Conservation (phyloP, 2,113 vertebrate species). For the Lathamus discolor region DNA sequence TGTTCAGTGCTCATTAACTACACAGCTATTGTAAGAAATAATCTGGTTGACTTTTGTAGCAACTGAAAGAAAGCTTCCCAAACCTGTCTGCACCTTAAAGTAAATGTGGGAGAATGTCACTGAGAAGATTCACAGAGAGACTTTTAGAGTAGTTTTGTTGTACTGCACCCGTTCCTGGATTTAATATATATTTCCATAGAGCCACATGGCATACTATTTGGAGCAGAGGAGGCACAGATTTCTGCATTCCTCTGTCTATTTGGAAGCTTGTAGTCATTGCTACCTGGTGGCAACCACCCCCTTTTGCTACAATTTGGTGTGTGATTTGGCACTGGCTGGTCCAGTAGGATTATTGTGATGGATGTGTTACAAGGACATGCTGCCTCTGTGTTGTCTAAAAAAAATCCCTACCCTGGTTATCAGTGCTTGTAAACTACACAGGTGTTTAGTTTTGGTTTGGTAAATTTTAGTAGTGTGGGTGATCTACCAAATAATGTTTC, state of each 20-base stretch:
- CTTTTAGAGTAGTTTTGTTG: neutral
- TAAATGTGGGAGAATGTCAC: neutral
- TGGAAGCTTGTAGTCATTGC: neutral
- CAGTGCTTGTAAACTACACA: neutral
- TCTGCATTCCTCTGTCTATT: rapidly evolving
- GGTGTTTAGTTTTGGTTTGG: neutral
- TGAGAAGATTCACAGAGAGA: neutral
- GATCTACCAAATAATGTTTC: neutral
- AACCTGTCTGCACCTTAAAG: neutral
- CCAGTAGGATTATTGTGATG: neutral
- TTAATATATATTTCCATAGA: neutral
- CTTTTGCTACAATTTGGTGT: neutral
- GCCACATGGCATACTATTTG: rapidly evolving
- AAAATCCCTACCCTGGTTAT: neutral
- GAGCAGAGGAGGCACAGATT: neutral
- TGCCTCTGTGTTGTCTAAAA: neutral
- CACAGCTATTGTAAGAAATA: neutral
- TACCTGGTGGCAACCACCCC: neutral
- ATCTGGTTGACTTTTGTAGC: neutral
- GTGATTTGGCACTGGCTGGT: neutral
- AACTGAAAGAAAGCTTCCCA: neutral
- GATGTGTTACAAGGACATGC: neutral
- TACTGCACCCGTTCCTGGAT: neutral
- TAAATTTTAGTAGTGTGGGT: neutral
- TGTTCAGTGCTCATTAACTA: neutral